These are phyloP conservation scores for Boloria selene DNA, from an alignment of 2,888 invertebrate species.

Conservation along the genomic window DNA sequence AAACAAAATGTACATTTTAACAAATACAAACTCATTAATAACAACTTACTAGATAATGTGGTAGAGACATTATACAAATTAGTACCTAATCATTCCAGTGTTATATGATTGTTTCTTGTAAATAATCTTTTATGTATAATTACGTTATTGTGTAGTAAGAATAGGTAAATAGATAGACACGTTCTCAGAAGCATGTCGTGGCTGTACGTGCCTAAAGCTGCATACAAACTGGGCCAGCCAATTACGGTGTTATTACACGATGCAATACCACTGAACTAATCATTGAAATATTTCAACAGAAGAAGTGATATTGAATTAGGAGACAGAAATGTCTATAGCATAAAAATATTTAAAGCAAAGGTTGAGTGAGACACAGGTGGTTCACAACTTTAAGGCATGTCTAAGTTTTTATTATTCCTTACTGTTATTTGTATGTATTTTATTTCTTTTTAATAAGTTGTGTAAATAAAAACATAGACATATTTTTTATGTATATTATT, in stretches of 20 bases:
- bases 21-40: no score
- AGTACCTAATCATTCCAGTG: neutral
- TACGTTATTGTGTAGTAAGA: constrained; percentile 53
- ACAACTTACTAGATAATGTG: no score
- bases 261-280: constrained; percentile 29
- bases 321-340: constrained; percentile 6
- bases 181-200: constrained; percentile 57
- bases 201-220: constrained; percentile 58
- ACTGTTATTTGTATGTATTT: no score
- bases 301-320: constrained; percentile 16
- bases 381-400: neutral
- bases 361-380: constrained; percentile 2
- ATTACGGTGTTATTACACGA: constrained; percentile 51
- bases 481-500: no score
- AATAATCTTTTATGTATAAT: constrained; percentile 25
- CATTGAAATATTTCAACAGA: constrained; percentile 32
- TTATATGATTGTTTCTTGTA: constrained; percentile 15
- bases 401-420: constrained; percentile 7
- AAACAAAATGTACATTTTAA: no score
- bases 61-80: neutral
- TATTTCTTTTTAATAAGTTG: no score
- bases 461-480: no score
- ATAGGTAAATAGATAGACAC: constrained; percentile 52
- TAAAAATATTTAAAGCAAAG: constrained; percentile 10
- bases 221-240: constrained; percentile 59